Conservation (phyloP, 1,140 invertebrate genomes). For the Drosophila neocordata region DNA sequence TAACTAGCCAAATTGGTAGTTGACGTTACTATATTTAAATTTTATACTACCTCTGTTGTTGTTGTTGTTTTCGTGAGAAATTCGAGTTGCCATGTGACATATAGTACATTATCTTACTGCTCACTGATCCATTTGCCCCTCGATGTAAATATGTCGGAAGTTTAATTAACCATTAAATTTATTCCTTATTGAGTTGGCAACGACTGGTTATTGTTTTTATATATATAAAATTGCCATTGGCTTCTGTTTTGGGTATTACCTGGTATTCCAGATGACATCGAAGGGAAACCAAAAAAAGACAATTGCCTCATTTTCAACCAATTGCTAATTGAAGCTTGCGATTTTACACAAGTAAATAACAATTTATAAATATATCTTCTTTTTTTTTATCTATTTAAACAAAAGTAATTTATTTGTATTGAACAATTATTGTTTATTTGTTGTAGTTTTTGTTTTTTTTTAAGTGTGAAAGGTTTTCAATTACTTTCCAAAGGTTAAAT, state of each 20-base stretch:
- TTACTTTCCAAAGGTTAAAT: constrained; percentile 7
- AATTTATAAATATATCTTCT: constrained; percentile 19
- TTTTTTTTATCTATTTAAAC: not conserved
- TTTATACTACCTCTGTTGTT: not conserved
- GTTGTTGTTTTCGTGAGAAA: not conserved
- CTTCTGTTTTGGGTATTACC: too few species aligned
- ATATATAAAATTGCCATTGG: too few species aligned
- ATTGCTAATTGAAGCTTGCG: constrained; percentile 33
- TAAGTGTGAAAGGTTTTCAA: constrained; percentile 19
- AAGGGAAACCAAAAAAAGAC: not conserved
- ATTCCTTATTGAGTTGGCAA: not conserved
- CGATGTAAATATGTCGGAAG: not conserved
- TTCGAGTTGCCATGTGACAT: not conserved
- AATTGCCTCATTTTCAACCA: constrained; percentile 20
- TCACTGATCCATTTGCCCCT: not conserved
- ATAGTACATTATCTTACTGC: not conserved
- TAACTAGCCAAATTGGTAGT: constrained; percentile 3
- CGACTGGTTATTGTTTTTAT: not conserved
- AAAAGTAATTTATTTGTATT: constrained; percentile 4
- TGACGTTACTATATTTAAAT: not conserved
- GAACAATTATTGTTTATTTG: constrained; percentile 11
- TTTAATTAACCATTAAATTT: constrained; percentile 11
- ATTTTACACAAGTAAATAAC: constrained; percentile 41
- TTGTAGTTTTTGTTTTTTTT: constrained; percentile 30
- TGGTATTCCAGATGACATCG: not conserved